A percentile compares a stretch with the other conserved stretches of the same genome.
Evolutionary conservation across 2,888 invertebrate genomes (phyloP).

Genomic region (Drosophila quinaria): DNA sequence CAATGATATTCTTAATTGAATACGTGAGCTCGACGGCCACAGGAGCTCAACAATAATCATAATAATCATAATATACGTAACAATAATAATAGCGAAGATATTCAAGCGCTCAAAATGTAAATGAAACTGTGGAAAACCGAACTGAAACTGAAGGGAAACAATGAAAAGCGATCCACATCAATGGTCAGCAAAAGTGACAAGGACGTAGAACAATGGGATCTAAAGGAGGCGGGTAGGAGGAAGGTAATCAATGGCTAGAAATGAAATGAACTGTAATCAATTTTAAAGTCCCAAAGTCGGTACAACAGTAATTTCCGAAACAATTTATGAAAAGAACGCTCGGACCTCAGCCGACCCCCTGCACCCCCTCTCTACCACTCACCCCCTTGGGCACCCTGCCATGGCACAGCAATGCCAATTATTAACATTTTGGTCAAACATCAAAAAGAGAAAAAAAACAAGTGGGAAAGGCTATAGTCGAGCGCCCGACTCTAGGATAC

Average conservation of each 20-base stretch:
- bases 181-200: constrained; percentile 20
- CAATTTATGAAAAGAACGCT: constrained; percentile 59
- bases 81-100: constrained; percentile 50
- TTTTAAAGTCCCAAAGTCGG: constrained; percentile 49
- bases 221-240: neutral
- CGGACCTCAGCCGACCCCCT: neutral
- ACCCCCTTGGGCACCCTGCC: neutral
- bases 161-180: constrained; percentile 21
- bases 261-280: constrained; percentile 80
- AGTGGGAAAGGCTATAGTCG: no score
- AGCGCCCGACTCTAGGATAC: no score
- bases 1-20: constrained; percentile 45
- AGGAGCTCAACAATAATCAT: constrained; percentile 3
- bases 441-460: constrained; percentile 21
- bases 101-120: constrained; percentile 46
- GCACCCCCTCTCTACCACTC: neutral
- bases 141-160: constrained; percentile 1
- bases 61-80: constrained; percentile 38
- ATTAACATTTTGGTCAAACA: constrained; percentile 65
- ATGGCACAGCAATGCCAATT: constrained; percentile 65
- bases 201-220: neutral
- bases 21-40: constrained; percentile 18
- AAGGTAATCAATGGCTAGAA: constrained; percentile 45
- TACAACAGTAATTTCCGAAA: constrained; percentile 68
- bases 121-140: constrained; percentile 5